Conservation (phyloP, 2,113 vertebrate species). For the Chinchilla lanigera region DNA sequence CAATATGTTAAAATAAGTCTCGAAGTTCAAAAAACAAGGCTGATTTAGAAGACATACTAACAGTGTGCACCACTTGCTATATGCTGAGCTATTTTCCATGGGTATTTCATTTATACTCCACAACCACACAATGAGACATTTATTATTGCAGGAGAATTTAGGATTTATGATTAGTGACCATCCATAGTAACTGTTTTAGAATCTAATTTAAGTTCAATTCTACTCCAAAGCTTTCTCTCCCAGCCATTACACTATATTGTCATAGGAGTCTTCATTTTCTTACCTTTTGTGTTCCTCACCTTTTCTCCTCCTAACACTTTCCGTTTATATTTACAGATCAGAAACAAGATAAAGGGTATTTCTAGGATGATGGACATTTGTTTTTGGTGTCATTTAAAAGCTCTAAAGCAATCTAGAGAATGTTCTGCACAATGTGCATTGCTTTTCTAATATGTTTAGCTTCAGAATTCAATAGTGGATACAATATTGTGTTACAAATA, state of each 20-base stretch:
- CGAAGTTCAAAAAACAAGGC: not conserved
- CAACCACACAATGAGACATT: not conserved
- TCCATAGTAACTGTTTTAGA: not conserved
- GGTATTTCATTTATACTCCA: not conserved
- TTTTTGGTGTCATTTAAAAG: not conserved
- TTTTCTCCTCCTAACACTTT: not conserved
- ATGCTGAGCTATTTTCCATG: not conserved
- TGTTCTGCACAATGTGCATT: not conserved
- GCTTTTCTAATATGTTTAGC: slow-evolving; percentile 48
- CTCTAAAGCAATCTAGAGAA: slow-evolving; percentile 33
- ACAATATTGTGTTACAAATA: slow-evolving; percentile 59
- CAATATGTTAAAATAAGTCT: not conserved
- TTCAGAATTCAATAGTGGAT: slow-evolving; percentile 64
- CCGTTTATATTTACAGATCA: slow-evolving; percentile 7
- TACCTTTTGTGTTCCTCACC: not conserved
- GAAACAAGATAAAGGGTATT: not conserved
- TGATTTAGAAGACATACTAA: not conserved
- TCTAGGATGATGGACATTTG: not conserved
- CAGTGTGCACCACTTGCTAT: not conserved
- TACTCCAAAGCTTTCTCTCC: not conserved
- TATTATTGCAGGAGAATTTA: not conserved
- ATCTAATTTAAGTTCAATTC: not conserved
- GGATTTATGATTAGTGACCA: not conserved
- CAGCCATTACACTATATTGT: not conserved
- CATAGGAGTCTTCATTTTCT: not conserved